Evolutionary conservation across 2,888 invertebrate species (phyloP).

Genomic region (Phaedon cochleariae): DNA sequence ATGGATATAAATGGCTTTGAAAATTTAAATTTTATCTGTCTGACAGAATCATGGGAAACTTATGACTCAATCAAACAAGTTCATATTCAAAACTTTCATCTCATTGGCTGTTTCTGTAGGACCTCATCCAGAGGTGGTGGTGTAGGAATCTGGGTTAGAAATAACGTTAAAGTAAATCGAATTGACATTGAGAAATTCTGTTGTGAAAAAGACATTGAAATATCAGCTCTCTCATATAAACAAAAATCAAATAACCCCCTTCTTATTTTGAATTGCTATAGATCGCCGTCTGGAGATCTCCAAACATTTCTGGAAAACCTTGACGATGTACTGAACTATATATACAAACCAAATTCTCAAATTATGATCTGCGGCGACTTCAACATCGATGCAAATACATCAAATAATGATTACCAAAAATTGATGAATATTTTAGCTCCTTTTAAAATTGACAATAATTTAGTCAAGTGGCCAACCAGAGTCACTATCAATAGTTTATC

Average conservation of each 20-base stretch:
- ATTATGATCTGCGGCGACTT: too few species aligned
- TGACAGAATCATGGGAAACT: slow-evolving; percentile 5
- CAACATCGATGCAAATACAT: too few species aligned
- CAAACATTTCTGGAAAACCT: too few species aligned
- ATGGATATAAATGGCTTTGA: neutral
- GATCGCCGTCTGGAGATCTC: too few species aligned
- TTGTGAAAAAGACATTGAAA: slow-evolving; percentile 1
- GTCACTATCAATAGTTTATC: neutral
- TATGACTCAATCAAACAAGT: slow-evolving; percentile 3
- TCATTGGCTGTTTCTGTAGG: neutral
- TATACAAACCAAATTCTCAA: too few species aligned
- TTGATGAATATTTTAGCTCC: too few species aligned
- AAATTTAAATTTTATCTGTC: slow-evolving; percentile 2
- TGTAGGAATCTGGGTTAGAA: slow-evolving; percentile 7
- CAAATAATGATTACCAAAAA: too few species aligned
- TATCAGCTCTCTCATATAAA: neutral
- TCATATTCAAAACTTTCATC: slow-evolving; percentile 4
- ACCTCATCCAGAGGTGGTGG: slow-evolving; percentile 1
- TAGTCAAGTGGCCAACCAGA: neutral
- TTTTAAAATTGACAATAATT: neutral
- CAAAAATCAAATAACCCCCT: too few species aligned
- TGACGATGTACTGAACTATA: too few species aligned
- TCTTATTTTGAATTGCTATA: too few species aligned
- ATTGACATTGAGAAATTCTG: neutral
- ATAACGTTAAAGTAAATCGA: neutral